Conservation (phyloP, 2,888 invertebrate genomes). For the Heliothis peltigera region DNA sequence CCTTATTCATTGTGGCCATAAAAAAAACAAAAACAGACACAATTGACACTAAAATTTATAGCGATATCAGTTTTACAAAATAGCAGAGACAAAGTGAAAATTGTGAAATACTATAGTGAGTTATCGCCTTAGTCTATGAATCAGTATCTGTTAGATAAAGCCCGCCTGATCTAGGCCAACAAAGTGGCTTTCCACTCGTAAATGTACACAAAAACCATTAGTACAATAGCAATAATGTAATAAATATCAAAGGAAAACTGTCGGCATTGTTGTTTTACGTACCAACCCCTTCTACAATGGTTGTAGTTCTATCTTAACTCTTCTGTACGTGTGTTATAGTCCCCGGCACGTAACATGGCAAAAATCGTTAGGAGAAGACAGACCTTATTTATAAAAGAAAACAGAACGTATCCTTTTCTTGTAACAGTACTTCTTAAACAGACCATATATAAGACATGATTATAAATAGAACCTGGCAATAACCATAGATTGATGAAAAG, state of each 20-base stretch:
- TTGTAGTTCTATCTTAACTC: too few species aligned
- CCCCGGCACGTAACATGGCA: too few species aligned
- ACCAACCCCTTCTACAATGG: background rate
- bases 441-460: too few species aligned
- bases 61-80: slow-evolving; percentile 33
- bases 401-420: too few species aligned
- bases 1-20: too few species aligned
- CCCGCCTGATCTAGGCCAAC: slow-evolving; percentile 25
- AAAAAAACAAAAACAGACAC: background rate
- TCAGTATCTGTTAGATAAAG: slow-evolving; percentile 46
- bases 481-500: too few species aligned
- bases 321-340: too few species aligned
- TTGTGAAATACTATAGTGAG: slow-evolving; percentile 38
- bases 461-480: too few species aligned
- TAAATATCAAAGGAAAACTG: background rate
- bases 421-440: too few species aligned
- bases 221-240: background rate
- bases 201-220: slow-evolving; percentile 39
- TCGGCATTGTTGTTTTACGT: background rate
- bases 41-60: background rate
- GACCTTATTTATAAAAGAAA: too few species aligned
- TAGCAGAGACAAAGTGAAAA: slow-evolving; percentile 39
- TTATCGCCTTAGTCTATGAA: slow-evolving; percentile 35
- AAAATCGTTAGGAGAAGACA: too few species aligned
- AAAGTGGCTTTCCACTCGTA: slow-evolving; percentile 39